Conservation (phyloP, 2,888 invertebrate species). For the Tanypteryx hageni region DNA sequence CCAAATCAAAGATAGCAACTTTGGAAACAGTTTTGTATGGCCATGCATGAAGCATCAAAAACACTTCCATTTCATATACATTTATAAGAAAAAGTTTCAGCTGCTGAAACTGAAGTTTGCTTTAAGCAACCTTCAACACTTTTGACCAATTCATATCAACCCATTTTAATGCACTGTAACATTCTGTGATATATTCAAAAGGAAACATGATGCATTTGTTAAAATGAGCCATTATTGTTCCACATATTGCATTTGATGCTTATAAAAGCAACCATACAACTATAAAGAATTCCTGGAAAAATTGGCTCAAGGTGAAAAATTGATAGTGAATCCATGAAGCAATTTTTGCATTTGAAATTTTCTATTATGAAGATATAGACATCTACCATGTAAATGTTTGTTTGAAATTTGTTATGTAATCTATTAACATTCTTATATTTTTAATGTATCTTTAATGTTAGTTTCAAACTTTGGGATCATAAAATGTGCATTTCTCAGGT, state of each 20-base stretch:
- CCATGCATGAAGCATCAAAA: background rate
- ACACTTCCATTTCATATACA: constrained; percentile 17
- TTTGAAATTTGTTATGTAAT: constrained; percentile 12
- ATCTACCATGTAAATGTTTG: background rate
- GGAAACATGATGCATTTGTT: constrained; percentile 20
- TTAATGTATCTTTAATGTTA: constrained; percentile 29
- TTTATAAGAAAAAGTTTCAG: constrained; percentile 20
- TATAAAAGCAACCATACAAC: background rate
- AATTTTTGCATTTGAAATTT: background rate
- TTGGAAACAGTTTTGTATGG: constrained; percentile 27
- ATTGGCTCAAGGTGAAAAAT: background rate
- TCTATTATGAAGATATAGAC: background rate
- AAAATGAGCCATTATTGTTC: background rate
- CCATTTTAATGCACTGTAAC: constrained; percentile 19
- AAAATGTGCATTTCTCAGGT: constrained; percentile 40
- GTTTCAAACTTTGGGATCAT: constrained; percentile 35
- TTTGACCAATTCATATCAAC: constrained; percentile 48
- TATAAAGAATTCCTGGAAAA: background rate
- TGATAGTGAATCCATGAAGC: background rate
- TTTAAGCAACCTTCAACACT: background rate
- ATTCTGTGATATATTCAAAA: constrained; percentile 51
- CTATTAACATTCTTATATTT: background rate
- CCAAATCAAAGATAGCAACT: background rate
- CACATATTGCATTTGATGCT: background rate
- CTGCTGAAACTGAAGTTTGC: background rate